These are phyloP conservation scores for Cheilosia variabilis DNA, from an alignment of 2,888 invertebrate species.

Conservation along the genomic window DNA sequence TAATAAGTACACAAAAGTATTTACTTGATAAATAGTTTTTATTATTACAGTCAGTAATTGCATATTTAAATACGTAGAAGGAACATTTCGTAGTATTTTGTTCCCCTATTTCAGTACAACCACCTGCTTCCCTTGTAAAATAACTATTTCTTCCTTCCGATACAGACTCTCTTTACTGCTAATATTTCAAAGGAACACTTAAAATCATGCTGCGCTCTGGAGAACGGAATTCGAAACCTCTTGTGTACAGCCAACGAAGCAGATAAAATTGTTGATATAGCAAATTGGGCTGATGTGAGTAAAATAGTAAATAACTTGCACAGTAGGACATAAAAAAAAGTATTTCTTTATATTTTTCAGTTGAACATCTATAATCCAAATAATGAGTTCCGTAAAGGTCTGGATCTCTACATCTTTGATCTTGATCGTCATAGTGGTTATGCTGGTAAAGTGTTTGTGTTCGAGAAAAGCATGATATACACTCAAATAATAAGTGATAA, in stretches of 20 bases:
- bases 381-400: conserved; percentile 14
- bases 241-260: conserved; percentile 20
- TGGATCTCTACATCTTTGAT: conserved; percentile 21
- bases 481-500: neutral
- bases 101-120: no score
- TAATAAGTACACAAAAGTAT: no score
- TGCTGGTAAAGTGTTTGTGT: conserved; percentile 21
- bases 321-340: no score
- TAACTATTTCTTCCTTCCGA: no score
- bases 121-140: no score
- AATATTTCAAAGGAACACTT: neutral
- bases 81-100: no score
- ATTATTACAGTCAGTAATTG: no score
- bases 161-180: neutral
- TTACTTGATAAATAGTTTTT: no score
- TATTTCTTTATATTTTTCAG: neutral
- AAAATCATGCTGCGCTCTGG: conserved; percentile 7
- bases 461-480: conserved; percentile 36
- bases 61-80: no score
- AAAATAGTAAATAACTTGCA: neutral
- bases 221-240: neutral
- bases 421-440: neutral
- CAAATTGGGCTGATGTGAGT: conserved; percentile 2
- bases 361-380: conserved; percentile 4
- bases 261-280: conserved; percentile 7